Conservation (phyloP, 2,113 vertebrate species). For the Maccullochella peelii region DNA sequence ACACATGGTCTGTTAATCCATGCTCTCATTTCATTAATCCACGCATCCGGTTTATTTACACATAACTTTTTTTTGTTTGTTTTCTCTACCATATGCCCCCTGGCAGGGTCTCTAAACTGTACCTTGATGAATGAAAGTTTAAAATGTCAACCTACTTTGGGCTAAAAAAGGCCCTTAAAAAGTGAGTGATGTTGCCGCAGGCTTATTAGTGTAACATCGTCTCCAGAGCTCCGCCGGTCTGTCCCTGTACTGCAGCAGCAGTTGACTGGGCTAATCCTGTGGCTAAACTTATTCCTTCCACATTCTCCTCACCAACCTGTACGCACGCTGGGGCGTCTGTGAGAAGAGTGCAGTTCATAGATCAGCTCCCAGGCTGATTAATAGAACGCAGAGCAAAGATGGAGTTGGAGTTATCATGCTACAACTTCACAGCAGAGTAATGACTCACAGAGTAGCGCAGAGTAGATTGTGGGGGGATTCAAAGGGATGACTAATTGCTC, state of each 20-base stretch:
- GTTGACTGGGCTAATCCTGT: constrained; percentile 33
- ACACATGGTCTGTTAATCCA: not conserved
- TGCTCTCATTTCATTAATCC: not conserved
- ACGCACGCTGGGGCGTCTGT: not conserved
- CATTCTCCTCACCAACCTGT: constrained; percentile 21
- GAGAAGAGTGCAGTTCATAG: constrained; percentile 34
- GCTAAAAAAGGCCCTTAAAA: not conserved
- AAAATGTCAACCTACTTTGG: constrained; percentile 3
- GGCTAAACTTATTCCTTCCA: constrained; percentile 26
- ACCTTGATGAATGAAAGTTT: not conserved
- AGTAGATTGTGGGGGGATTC: constrained; percentile 27
- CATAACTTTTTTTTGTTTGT: not conserved
- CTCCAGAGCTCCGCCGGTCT: constrained; percentile 23
- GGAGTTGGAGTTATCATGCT: constrained; percentile 22
- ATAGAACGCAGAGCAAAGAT: constrained; percentile 57
- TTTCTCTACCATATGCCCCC: not conserved
- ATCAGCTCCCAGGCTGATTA: constrained; percentile 73
- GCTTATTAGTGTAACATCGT: constrained; percentile 10
- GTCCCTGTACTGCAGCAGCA: constrained; percentile 3
- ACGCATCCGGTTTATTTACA: not conserved
- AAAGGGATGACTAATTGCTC: constrained; percentile 62
- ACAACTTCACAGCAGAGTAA: constrained; percentile 56
- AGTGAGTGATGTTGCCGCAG: constrained; percentile 8
- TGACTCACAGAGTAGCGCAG: constrained; percentile 37
- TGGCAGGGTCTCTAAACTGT: not conserved